A percentile compares a stretch with the other conserved stretches of the same genome.
Evolutionary conservation across 2,888 invertebrate species (phyloP).

Genomic region (Agonopterix heracliana): DNA sequence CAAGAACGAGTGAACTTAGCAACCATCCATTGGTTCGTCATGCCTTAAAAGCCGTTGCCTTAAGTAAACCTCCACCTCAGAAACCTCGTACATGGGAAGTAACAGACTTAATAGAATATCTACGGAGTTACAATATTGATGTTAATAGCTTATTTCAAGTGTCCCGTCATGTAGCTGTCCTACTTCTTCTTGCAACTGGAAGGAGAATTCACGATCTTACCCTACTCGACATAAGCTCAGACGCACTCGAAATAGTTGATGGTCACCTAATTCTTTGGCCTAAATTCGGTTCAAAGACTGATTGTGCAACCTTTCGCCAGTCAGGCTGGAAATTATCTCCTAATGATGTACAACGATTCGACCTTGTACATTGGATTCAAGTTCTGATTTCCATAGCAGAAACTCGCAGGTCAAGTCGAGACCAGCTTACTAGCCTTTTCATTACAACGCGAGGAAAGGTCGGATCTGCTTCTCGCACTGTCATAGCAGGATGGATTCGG

Average conservation of each 20-base stretch:
- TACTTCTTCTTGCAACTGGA: constrained; percentile 17
- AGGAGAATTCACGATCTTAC: constrained; percentile 22
- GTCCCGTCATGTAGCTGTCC: constrained; percentile 7
- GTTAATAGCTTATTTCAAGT: constrained; percentile 11
- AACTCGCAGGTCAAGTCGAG: constrained; percentile 1
- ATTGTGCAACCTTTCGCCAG: constrained; percentile 7
- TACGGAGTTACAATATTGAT: constrained; percentile 1
- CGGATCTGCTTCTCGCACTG: constrained; percentile 13
- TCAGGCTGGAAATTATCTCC: constrained; percentile 12
- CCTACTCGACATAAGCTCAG: constrained; percentile 8
- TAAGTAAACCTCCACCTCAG: background rate
- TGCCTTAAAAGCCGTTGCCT: background rate
- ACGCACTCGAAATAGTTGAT: background rate
- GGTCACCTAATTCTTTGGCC: constrained; percentile 12
- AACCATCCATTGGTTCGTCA: constrained; percentile 9
- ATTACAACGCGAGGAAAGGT: constrained; percentile 15
- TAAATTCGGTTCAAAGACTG: constrained; percentile 13
- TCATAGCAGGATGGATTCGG: constrained; percentile 18
- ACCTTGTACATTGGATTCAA: constrained; percentile 12
- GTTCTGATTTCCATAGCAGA: constrained; percentile 4
- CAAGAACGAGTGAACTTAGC: background rate
- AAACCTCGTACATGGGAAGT: constrained; percentile 6
- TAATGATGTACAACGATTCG: constrained; percentile 2
- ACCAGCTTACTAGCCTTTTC: constrained; percentile 9
- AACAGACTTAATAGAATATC: constrained; percentile 1